Evolutionary conservation across 2,888 invertebrate genomes (phyloP).

Genomic region (Epistrophe grossulariae): DNA sequence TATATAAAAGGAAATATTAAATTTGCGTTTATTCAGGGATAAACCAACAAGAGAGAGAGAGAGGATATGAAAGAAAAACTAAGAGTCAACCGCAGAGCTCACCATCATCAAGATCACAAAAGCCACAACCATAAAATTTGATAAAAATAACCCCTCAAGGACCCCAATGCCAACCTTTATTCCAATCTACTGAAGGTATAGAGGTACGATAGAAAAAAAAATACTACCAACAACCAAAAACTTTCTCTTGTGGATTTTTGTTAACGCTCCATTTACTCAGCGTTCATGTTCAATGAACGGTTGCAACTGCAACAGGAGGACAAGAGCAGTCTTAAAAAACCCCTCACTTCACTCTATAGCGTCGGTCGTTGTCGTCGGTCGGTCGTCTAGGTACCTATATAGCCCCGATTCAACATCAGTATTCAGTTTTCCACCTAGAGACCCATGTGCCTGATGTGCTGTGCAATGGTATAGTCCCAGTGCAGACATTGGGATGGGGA

Average conservation of each 20-base stretch:
- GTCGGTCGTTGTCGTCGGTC: no score
- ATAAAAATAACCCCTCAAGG: conserved; percentile 63
- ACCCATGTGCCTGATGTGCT: conserved; percentile 8
- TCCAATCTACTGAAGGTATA: conserved; percentile 7
- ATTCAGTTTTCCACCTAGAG: background rate
- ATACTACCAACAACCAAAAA: conserved; percentile 32
- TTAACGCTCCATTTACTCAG: conserved; percentile 68
- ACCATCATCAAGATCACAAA: conserved; percentile 69
- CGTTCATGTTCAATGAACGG: conserved; percentile 66
- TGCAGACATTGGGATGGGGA: conserved; percentile 34
- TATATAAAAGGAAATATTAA: conserved; percentile 59
- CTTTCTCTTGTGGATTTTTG: conserved; percentile 51
- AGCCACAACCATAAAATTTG: conserved; percentile 71
- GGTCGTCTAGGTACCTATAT: no score
- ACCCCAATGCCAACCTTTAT: conserved; percentile 3
- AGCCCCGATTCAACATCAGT: background rate
- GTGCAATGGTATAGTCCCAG: background rate
- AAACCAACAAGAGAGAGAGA: conserved; percentile 18
- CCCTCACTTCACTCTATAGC: background rate
- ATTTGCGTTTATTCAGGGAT: conserved; percentile 55
- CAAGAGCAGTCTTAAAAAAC: background rate
- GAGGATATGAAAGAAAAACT: conserved; percentile 31
- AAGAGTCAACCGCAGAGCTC: conserved; percentile 60
- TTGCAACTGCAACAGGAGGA: conserved; percentile 41
- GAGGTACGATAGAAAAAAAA: conserved; percentile 30